Evolutionary conservation across 2,888 invertebrate genomes (phyloP).

Genomic region (Melanostoma scalare): DNA sequence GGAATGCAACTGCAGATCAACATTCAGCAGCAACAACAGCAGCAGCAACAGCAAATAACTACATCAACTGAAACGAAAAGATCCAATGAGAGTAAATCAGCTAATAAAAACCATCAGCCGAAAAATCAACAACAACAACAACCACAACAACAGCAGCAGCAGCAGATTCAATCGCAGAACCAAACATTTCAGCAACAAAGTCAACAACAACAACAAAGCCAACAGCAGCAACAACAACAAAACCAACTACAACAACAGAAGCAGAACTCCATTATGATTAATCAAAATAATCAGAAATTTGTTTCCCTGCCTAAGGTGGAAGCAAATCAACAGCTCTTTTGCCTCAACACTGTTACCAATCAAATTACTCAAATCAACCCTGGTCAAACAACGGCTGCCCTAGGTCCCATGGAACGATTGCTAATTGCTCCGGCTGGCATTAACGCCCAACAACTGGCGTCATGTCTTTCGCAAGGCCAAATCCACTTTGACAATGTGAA

Average conservation of each 20-base stretch:
- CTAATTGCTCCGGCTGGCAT: constrained; percentile 82
- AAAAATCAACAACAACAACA: constrained; percentile 63
- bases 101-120: constrained; percentile 57
- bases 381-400: constrained; percentile 80
- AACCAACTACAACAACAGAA: constrained; percentile 64
- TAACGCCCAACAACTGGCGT: constrained; percentile 81
- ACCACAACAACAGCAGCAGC: constrained; percentile 30
- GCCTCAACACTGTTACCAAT: constrained; percentile 81
- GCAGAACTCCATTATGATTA: constrained; percentile 67
- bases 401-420: constrained; percentile 81
- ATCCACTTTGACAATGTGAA: constrained; percentile 82
- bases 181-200: constrained; percentile 47
- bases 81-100: constrained; percentile 30
- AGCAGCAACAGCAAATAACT: constrained; percentile 54
- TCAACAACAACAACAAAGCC: constrained; percentile 70
- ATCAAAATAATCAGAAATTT: constrained; percentile 77
- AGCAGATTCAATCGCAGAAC: constrained; percentile 39
- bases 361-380: constrained; percentile 82
- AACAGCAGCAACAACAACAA: constrained; percentile 58
- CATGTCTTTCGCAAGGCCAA: constrained; percentile 81
- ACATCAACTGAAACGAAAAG: constrained; percentile 40
- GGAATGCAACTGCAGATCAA: constrained; percentile 59
- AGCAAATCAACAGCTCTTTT: constrained; percentile 81
- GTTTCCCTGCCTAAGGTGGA: constrained; percentile 81
- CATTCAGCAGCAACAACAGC: constrained; percentile 64